phyloP scores from a whole-genome alignment of 2,888 invertebrate species.

The Epiblema foenella region DNA sequence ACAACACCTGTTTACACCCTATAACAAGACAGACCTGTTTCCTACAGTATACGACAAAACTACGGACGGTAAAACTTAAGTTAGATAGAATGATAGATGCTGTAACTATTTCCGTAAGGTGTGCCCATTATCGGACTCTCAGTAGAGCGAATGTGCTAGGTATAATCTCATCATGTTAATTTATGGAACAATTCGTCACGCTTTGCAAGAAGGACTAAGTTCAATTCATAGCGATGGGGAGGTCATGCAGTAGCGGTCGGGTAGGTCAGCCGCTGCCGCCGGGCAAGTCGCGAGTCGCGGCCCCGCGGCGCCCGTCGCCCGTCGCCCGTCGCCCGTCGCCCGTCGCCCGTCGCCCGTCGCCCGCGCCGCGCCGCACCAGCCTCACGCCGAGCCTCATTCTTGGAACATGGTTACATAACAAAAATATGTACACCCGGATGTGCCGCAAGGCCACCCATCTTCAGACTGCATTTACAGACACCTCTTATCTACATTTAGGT shows the following conservation, averaged over 20 bases:
- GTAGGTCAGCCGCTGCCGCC: slow-evolving; percentile 42
- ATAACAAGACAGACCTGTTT: no score
- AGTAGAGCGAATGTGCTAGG: not conserved
- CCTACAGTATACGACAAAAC: no score
- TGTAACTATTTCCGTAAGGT: not conserved
- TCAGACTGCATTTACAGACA: slow-evolving; percentile 57
- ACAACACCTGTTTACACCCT: no score
- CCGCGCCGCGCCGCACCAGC: slow-evolving; percentile 41
- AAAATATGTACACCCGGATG: slow-evolving; percentile 69
- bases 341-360: slow-evolving; percentile 42
- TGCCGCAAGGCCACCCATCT: slow-evolving; percentile 70
- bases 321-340: slow-evolving; percentile 28
- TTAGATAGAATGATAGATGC: no score
- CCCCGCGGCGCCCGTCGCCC: slow-evolving; percentile 31
- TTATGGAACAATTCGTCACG: slow-evolving; percentile 6
- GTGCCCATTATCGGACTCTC: no score
- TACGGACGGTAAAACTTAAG: no score
- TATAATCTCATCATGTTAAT: not conserved
- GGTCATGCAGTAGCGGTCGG: slow-evolving; percentile 30
- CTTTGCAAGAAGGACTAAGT: slow-evolving; percentile 1
- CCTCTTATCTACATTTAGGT: slow-evolving; percentile 41
- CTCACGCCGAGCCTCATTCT: slow-evolving; percentile 53
- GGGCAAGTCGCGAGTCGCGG: slow-evolving; percentile 25
- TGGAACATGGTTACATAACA: slow-evolving; percentile 66
- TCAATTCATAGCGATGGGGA: slow-evolving; percentile 22